Evolutionary conservation across 92 coral and sea anemone genomes (phyloP), one percentile per base, ranked within the genome.

Genomic region (Desmophyllum pertusum): DNA sequence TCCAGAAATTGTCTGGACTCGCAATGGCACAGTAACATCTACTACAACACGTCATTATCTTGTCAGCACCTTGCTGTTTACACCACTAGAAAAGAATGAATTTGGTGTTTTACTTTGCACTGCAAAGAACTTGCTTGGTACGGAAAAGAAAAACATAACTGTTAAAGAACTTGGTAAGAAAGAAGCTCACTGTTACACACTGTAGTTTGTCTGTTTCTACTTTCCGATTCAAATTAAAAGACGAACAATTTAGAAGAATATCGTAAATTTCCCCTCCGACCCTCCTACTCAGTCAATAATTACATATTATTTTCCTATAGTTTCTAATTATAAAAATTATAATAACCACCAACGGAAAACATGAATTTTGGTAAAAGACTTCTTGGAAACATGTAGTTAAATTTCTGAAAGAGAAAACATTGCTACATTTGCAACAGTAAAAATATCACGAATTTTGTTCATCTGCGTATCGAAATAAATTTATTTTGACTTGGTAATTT

Each of bases 1-100:
- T 4, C 91, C 91, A 46, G 62, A 35, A 29, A 23, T 84, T 8
- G 50, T 73, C 13, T 88, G 91, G 91, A 77, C 80, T 46, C 84
- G 63, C 29, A 41, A 37, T 10, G 89, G 81, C 42, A 41, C 33
- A 14, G 70, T 42, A 18, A 39, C 40, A 10, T 29, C 27, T 7
- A 31, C 73, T 52, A 39, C 76, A 7, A 75, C 64, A n/a, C 39
- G 13, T 43, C 50, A 62, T 3, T 27, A 73, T 11, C 39, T 40
- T 37, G 50, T 45, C 25, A 78, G 88, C 48, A 68, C 42, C 5
- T 61, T 78, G 29, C 25, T 33, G 27, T 78, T 88, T 21, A 70
- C 50, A 23, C 89, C 89, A 10, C 55, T 19, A 25, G 63, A 42
- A 18, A 51, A 39, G 4, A 21, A 15, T 13, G 89, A 88, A 51